Evolutionary conservation across 2,797 vertebrate species (phyloP).

Genomic region (Acropternis orthonyx): DNA sequence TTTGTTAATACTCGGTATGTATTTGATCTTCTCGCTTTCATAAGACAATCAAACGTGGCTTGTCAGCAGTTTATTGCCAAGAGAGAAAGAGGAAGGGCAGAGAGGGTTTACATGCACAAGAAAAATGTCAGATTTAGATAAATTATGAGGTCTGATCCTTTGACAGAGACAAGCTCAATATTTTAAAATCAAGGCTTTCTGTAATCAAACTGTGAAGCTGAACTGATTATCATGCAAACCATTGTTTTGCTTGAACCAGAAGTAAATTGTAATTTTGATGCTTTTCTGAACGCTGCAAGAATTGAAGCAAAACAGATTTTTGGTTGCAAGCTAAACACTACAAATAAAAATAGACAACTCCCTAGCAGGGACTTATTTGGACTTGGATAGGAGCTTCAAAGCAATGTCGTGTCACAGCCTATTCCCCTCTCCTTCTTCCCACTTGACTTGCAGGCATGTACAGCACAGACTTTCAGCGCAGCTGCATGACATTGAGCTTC

Average conservation of each 20-base stretch:
- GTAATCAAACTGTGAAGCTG: constrained; percentile 10
- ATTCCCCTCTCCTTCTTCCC: not conserved
- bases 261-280: constrained; percentile 3
- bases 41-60: not conserved
- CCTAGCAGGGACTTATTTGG: constrained; percentile 7
- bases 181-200: constrained; percentile 4
- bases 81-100: not conserved
- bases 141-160: not conserved
- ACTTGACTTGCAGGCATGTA: accelerated
- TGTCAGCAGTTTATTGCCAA: constrained; percentile 16
- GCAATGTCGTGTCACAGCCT: not conserved
- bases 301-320: constrained; percentile 29
- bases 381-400: constrained; percentile 36
- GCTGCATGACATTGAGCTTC: not conserved
- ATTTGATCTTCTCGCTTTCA: constrained; percentile 16
- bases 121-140: not conserved
- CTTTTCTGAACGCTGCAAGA: not conserved
- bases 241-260: constrained; percentile 29
- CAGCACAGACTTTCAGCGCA: not conserved
- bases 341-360: constrained; percentile 27
- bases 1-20: constrained; percentile 16
- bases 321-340: not conserved
- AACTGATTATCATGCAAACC: not conserved
- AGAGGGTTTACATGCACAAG: not conserved
- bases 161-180: not conserved